Conservation (phyloP, 2,113 vertebrate genomes). For the Pica pica region DNA sequence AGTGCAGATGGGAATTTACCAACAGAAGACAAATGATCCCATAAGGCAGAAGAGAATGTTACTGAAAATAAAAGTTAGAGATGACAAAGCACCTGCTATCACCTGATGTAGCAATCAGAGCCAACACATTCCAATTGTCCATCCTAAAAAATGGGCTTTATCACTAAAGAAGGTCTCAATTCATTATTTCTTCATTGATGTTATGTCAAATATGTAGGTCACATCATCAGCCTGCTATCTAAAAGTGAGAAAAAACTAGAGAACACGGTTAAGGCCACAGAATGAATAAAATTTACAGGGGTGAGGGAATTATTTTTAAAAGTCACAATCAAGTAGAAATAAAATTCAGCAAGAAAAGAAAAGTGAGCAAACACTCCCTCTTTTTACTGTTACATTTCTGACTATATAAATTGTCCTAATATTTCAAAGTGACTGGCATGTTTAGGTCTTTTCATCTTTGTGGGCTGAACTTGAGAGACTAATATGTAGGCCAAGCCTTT, state of each 20-base stretch:
- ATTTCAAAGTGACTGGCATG: constrained; percentile 1
- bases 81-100: constrained; percentile 42
- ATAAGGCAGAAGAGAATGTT: constrained; percentile 31
- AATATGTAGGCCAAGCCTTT: not conserved
- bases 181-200: constrained; percentile 56
- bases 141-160: constrained; percentile 47
- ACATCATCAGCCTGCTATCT: not conserved
- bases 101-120: constrained; percentile 42
- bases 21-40: constrained; percentile 43
- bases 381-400: not conserved
- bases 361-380: not conserved
- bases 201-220: constrained; percentile 50
- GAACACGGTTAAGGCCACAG: not conserved
- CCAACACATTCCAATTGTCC: constrained; percentile 24
- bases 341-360: not conserved
- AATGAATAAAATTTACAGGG: not conserved
- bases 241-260: not conserved
- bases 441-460: not conserved
- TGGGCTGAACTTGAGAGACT: not conserved
- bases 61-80: constrained; percentile 60
- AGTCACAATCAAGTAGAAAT: not conserved
- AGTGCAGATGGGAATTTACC: constrained; percentile 56
- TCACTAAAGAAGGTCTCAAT: constrained; percentile 44
- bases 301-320: constrained; percentile 20
- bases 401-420: not conserved